phyloP scores from a whole-genome alignment of 2,797 vertebrate species.

The Pyrocephalus nanus region DNA sequence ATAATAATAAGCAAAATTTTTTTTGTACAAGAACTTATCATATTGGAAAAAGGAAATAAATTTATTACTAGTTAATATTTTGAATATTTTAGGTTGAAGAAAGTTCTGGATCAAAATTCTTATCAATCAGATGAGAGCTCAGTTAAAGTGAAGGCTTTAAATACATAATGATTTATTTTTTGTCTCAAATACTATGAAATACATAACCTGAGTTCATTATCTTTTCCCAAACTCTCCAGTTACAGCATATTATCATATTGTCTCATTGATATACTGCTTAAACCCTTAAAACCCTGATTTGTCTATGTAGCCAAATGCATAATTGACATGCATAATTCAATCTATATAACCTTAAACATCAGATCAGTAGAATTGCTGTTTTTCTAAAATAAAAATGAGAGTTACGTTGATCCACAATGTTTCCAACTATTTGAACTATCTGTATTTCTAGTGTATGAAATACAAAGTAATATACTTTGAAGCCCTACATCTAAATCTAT shows the following conservation, averaged over 20 bases:
- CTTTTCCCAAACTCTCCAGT: not conserved
- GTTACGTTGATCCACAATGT: not conserved
- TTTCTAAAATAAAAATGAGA: not conserved
- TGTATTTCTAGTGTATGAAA: not conserved
- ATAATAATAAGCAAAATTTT: not conserved
- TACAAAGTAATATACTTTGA: not conserved
- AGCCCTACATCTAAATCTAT: not conserved
- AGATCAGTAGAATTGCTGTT: not conserved
- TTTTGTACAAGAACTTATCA: not conserved
- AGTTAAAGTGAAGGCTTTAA: not conserved
- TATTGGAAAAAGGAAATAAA: not conserved
- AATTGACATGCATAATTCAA: not conserved
- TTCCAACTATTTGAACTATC: not conserved
- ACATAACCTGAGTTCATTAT: not conserved
- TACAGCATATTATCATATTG: not conserved
- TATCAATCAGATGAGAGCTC: not conserved
- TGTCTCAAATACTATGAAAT: not conserved
- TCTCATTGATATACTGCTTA: not conserved
- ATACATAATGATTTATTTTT: not conserved
- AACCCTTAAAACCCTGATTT: not conserved
- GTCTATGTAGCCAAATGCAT: not conserved
- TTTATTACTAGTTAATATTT: not conserved
- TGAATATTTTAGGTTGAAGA: not conserved
- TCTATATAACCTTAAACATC: not conserved
- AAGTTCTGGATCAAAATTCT: not conserved